A percentile compares a stretch with the other conserved stretches of the same genome.
These are phyloP conservation scores for Scyliorhinus canicula DNA, from an alignment of 2,797 vertebrate species.

Conservation along the genomic window DNA sequence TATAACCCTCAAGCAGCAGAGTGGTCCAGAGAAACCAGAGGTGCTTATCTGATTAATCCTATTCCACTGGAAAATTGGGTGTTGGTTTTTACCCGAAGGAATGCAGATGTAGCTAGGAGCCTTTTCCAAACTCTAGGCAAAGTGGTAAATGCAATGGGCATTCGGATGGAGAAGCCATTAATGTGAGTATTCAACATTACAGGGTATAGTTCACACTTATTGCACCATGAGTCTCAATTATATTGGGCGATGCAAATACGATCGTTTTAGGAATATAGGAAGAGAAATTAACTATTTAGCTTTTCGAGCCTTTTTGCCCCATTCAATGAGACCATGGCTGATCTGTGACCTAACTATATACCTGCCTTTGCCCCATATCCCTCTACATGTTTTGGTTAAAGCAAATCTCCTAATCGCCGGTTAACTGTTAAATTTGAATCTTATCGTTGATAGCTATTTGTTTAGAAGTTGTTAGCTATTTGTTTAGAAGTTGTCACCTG, in stretches of 20 bases:
- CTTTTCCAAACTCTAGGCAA: constrained; percentile 70
- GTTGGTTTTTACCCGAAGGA: constrained; percentile 67
- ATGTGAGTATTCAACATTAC: constrained; percentile 63
- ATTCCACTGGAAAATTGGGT: constrained; percentile 77
- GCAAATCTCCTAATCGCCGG: no score
- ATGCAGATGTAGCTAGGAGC: constrained; percentile 60
- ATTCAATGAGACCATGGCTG: neutral
- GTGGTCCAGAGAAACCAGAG: constrained; percentile 82
- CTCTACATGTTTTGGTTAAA: neutral
- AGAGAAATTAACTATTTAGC: neutral
- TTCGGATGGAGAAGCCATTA: constrained; percentile 62
- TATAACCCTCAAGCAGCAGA: constrained; percentile 73
- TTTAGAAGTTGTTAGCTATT: neutral
- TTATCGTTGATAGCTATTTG: neutral
- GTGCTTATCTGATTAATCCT: constrained; percentile 61
- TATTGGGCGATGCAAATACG: neutral
- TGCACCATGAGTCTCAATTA: neutral
- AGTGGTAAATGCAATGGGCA: constrained; percentile 72
- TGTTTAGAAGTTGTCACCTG: neutral
- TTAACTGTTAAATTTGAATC: no score
- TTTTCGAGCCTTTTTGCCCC: neutral
- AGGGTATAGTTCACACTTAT: neutral
- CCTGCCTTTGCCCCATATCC: neutral
- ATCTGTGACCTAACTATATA: neutral
- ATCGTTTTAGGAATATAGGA: neutral